Conservation (phyloP, 2,113 vertebrate genomes). For the Pelusios castaneus region DNA sequence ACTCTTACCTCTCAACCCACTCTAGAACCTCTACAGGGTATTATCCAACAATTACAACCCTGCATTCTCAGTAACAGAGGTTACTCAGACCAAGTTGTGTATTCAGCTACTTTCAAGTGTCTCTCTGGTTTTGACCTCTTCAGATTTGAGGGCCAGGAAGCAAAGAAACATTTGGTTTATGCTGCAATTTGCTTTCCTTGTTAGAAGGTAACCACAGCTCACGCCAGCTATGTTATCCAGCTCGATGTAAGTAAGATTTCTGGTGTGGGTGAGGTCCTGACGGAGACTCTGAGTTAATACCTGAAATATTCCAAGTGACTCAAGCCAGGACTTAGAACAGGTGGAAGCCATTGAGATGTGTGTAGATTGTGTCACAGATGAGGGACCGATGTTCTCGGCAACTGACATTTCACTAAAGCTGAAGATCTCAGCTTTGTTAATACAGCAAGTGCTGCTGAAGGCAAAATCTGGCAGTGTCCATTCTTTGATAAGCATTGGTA, state of each 20-base stretch:
- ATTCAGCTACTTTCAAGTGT: not conserved
- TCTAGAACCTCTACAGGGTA: too few relatives aligned
- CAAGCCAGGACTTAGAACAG: too few relatives aligned
- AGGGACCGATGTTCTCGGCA: slow-evolving; percentile 57
- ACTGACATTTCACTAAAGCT: slow-evolving; percentile 35
- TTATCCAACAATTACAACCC: too few relatives aligned
- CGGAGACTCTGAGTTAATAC: too few relatives aligned
- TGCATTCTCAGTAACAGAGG: not conserved
- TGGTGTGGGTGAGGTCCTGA: not conserved
- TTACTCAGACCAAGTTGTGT: not conserved
- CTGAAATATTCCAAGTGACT: too few relatives aligned
- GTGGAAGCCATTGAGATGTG: slow-evolving; percentile 25
- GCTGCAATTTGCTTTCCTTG: not conserved
- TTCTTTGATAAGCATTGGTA: not conserved
- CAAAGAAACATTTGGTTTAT: not conserved
- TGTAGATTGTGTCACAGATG: slow-evolving; percentile 38
- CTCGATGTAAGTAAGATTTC: not conserved
- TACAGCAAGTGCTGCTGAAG: not conserved
- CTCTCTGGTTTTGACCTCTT: not conserved
- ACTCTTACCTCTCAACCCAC: too few relatives aligned
- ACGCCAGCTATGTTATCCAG: not conserved
- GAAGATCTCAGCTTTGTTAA: not conserved
- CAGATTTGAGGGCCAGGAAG: not conserved
- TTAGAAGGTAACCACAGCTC: not conserved
- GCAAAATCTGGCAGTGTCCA: not conserved